Conservation (phyloP, 2,113 vertebrate species). For the Furnarius figulus region DNA sequence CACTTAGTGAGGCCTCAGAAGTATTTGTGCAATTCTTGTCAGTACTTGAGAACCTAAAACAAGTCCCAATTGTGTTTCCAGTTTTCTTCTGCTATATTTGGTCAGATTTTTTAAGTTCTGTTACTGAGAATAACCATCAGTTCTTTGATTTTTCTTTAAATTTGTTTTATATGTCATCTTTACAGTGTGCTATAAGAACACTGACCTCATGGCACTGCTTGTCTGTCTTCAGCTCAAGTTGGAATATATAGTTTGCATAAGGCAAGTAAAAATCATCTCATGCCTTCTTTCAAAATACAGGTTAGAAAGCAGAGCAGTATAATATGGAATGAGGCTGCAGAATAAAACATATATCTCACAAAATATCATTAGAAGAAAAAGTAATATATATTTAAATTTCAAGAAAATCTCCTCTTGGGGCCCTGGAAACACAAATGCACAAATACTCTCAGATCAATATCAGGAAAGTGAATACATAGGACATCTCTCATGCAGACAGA, state of each 20-base stretch:
- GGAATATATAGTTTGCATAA: background rate
- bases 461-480: background rate
- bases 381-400: constrained; percentile 30
- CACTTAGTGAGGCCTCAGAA: background rate
- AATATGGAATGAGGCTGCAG: background rate
- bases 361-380: constrained; percentile 6
- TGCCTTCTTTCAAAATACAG: background rate
- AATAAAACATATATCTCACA: background rate
- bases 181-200: background rate
- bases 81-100: background rate
- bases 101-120: background rate
- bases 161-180: background rate
- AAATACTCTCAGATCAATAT: background rate
- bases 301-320: background rate
- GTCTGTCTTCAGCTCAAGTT: background rate
- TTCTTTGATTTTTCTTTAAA: background rate
- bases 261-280: background rate
- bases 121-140: background rate
- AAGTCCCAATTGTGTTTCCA: background rate
- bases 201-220: background rate
- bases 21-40: background rate
- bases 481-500: background rate
- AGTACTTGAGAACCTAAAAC: background rate
- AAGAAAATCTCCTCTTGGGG: background rate
- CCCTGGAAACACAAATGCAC: background rate